phyloP scores from a whole-genome alignment of 2,888 invertebrate genomes.

The Sinohyriopsis cumingii region DNA sequence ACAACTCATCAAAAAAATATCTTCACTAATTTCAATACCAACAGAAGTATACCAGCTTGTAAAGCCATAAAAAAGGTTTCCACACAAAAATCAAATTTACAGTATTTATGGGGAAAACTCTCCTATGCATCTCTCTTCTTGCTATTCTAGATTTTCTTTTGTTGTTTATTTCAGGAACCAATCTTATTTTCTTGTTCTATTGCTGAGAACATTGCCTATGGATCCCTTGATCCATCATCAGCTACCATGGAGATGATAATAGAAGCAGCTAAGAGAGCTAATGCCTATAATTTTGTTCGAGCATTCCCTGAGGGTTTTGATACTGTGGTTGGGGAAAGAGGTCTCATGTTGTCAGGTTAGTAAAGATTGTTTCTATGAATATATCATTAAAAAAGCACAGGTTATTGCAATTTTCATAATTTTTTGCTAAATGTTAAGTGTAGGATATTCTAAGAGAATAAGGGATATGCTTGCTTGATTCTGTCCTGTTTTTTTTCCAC shows the following conservation, averaged over 20 bases:
- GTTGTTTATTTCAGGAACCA: constrained; percentile 82
- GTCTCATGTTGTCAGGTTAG: constrained; percentile 87
- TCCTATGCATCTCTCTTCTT: neutral
- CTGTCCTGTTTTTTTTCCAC: no score
- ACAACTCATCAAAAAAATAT: no score
- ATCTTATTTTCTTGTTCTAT: constrained; percentile 92
- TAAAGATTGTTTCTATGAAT: neutral
- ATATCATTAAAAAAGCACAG: neutral
- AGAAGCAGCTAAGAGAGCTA: constrained; percentile 85
- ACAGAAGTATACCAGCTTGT: no score
- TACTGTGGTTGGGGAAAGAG: constrained; percentile 91
- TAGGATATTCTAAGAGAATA: no score
- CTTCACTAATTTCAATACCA: no score
- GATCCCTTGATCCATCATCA: constrained; percentile 76
- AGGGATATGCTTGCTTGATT: no score
- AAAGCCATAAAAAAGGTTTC: no score
- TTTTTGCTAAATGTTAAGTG: neutral
- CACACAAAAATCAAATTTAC: no score
- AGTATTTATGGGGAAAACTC: no score
- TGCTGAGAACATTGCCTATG: constrained; percentile 85
- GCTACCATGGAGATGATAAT: constrained; percentile 76
- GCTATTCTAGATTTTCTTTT: no score
- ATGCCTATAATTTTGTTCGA: constrained; percentile 85
- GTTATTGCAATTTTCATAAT: neutral
- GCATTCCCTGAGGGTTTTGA: constrained; percentile 81